Evolutionary conservation across 2,888 invertebrate genomes (phyloP), one percentile per base, ranked within the genome.

Genomic region (Pteria penguin): DNA sequence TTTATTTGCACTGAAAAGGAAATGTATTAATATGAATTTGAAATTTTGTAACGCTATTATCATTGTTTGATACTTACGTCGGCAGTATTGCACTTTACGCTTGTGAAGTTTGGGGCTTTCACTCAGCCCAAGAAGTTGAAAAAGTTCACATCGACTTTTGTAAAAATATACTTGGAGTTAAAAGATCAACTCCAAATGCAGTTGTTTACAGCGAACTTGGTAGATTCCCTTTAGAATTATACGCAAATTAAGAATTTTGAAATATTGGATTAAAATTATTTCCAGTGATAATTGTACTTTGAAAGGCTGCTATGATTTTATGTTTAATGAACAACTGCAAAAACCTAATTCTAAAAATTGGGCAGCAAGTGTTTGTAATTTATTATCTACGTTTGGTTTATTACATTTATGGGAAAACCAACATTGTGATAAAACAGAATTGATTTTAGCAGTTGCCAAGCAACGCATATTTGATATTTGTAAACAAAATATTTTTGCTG

Each of bases 401-500:
- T 26, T 58, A 27, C 24, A 58, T 27, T 2, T 58, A 58, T 58
- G 24, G 24, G 4, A 3, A 58, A 58, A 58, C 27, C 58, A 58
- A 58, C 27, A 11, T n/a, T n/a, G 14, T 24, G 18, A n/a, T 14
- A n/a, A n/a, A 27, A 24, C 58, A 58, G 3, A 58, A 58, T 4
- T n/a, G 14, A 58, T 58, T 14, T n/a, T 58, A n/a, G 14, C 58
- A 58, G 58, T 58, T n/a, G 58, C 58, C 22, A 58, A 58, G 58
- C 22, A 58, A 58, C 1, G 58, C 27, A 22, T 58, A 26, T 58
- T 24, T 58, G 58, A n/a, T 58, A 58, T 26, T 58, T 58, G 4
- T 58, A 58, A 58, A 58, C 24, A n/a, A 4, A 22, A 24, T 22
- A 18, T 58, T 14, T 27, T 58, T 58, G n/a, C n/a, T n/a, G n/a